A percentile compares a stretch with the other conserved stretches of the same genome.
Conservation (phyloP, 2,888 invertebrate genomes). For the Gymnoscelis rufifasciata region DNA sequence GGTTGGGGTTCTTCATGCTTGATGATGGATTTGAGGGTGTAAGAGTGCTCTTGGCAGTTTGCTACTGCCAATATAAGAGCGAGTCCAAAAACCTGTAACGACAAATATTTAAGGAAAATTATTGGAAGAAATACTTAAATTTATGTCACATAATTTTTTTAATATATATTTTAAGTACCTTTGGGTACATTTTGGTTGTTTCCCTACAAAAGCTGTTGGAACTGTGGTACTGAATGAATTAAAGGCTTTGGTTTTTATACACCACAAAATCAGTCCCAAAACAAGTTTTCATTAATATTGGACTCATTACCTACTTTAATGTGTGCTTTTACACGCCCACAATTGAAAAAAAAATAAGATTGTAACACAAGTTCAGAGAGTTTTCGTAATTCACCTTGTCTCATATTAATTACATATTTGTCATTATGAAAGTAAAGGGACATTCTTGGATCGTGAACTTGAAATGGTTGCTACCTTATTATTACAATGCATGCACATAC, state of each 20-base stretch:
- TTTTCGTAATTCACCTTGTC: conserved; percentile 55
- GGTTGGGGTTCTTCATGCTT: conserved; percentile 46
- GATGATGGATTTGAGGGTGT: conserved; percentile 40
- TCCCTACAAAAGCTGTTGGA: conserved; percentile 36
- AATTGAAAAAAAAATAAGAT: conserved; percentile 33
- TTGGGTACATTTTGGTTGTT: conserved; percentile 41
- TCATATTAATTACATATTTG: conserved; percentile 29
- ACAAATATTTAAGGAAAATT: not conserved
- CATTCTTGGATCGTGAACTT: conserved; percentile 22
- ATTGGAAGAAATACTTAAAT: too few relatives aligned
- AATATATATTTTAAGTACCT: conserved; percentile 14
- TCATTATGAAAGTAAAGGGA: conserved; percentile 28
- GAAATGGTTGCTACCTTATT: conserved; percentile 14
- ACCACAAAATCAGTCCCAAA: conserved; percentile 37
- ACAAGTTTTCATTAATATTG: conserved; percentile 43
- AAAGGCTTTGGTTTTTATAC: conserved; percentile 49
- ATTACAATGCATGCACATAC: not conserved
- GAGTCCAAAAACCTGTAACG: conserved; percentile 37
- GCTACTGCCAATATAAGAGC: conserved; percentile 33
- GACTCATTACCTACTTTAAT: conserved; percentile 29
- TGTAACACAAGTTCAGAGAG: conserved; percentile 40
- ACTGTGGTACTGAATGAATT: conserved; percentile 37
- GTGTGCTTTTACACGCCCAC: conserved; percentile 34
- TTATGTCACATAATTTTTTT: too few relatives aligned
- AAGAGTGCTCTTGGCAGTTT: conserved; percentile 42